These are phyloP conservation scores for Cacatua alba DNA, from an alignment of 2,113 vertebrate genomes.

Conservation along the genomic window DNA sequence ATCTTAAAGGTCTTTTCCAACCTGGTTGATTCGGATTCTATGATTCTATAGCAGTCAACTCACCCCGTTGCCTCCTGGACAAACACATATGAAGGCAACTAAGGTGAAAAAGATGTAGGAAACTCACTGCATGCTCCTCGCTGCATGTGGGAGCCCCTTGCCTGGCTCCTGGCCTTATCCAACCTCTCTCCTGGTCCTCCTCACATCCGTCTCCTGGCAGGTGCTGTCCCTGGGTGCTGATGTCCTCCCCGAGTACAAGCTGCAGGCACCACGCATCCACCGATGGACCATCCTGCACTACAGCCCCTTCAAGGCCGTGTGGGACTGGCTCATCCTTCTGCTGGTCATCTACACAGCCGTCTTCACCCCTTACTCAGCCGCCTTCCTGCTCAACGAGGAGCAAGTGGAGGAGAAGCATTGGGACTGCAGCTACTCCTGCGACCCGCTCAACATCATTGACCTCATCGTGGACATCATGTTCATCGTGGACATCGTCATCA, in stretches of 20 bases:
- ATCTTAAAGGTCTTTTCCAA: neutral
- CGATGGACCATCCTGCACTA: conserved; percentile 97
- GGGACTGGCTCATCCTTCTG: conserved; percentile 98
- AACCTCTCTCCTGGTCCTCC: neutral
- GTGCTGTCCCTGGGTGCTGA: conserved; percentile 95
- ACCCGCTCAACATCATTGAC: conserved; percentile 94
- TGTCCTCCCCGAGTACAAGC: conserved; percentile 95
- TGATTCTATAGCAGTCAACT: neutral
- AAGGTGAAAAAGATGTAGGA: neutral
- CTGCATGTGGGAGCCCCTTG: neutral
- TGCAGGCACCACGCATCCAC: conserved; percentile 94
- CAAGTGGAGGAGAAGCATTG: conserved; percentile 83
- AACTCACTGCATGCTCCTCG: rapidly evolving
- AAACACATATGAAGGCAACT: neutral
- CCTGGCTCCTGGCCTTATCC: neutral
- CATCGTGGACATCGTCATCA: conserved; percentile 96
- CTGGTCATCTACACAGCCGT: conserved; percentile 97
- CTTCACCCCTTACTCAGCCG: conserved; percentile 95
- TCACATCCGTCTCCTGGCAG: conserved; percentile 67
- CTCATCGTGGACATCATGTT: conserved; percentile 99
- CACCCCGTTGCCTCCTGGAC: neutral
- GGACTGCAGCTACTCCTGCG: conserved; percentile 91
- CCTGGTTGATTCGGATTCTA: neutral
- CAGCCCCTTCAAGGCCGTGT: conserved; percentile 97
- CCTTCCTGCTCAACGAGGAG: conserved; percentile 94